A percentile compares a stretch with the other conserved stretches of the same genome.
Conservation (phyloP, 2,113 vertebrate species). For the Australoheros scitulus region DNA sequence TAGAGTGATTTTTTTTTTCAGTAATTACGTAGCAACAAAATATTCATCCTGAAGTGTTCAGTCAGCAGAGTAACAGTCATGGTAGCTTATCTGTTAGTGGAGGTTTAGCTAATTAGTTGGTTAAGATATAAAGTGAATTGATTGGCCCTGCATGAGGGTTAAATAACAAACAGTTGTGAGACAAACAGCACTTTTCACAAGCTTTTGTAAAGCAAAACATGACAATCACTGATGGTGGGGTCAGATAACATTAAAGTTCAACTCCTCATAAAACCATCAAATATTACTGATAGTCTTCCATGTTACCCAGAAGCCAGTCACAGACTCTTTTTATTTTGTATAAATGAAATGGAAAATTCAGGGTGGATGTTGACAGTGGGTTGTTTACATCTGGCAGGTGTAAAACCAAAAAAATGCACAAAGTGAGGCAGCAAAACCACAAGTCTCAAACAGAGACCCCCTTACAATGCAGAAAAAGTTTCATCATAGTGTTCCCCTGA, state of each 20-base stretch:
- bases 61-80: neutral
- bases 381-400: constrained; percentile 25
- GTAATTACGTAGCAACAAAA: neutral
- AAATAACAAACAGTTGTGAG: neutral
- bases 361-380: neutral
- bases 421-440: constrained; percentile 3
- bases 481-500: constrained; percentile 2
- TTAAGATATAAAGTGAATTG: neutral
- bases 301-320: neutral
- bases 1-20: neutral
- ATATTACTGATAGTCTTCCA: neutral
- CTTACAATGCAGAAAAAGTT: constrained; percentile 21
- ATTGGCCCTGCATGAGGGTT: neutral
- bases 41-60: neutral
- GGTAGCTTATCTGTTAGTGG: neutral
- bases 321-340: neutral
- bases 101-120: neutral
- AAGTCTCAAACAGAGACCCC: constrained; percentile 26
- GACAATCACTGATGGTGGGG: neutral
- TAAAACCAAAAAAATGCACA: neutral
- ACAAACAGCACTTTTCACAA: neutral
- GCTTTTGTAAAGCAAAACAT: neutral
- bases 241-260: neutral
- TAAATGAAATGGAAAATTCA: neutral
- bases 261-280: neutral